A percentile compares a stretch with the other conserved stretches of the same genome.
Evolutionary conservation across 2,113 vertebrate species (phyloP).

Genomic region (Gallinago jamesoni): DNA sequence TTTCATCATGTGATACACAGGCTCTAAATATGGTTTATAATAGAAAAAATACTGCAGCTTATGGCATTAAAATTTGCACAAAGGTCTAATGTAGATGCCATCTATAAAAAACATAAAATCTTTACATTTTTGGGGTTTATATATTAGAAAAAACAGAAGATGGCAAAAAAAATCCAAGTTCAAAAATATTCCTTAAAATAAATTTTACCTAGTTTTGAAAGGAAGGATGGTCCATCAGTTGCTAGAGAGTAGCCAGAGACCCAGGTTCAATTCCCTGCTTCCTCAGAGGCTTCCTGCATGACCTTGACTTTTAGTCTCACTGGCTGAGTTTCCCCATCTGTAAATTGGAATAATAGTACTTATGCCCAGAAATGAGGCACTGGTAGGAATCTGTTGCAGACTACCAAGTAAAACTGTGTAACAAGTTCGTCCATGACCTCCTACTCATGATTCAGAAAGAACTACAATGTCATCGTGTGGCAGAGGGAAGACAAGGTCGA

Average conservation of each 20-base stretch:
- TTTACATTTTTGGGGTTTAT: background rate
- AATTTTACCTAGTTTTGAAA: constrained; percentile 48
- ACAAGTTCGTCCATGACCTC: background rate
- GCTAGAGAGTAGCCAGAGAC: constrained; percentile 17
- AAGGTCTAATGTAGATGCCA: background rate
- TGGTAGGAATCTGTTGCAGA: background rate
- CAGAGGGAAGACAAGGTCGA: background rate
- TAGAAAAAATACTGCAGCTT: background rate
- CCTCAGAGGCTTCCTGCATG: constrained; percentile 29
- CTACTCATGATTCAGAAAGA: background rate
- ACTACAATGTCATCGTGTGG: background rate
- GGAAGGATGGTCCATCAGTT: constrained; percentile 26
- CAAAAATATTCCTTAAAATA: constrained; percentile 14
- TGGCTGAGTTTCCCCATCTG: constrained; percentile 36
- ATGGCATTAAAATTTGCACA: background rate
- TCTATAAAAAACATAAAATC: background rate
- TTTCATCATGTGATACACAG: background rate
- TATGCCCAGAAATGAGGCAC: constrained; percentile 9
- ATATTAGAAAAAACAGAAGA: background rate
- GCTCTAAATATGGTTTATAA: background rate
- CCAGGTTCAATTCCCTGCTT: constrained; percentile 34
- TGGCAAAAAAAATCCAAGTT: background rate
- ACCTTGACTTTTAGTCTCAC: constrained; percentile 1
- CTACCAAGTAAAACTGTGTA: background rate
- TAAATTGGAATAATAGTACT: constrained; percentile 48